phyloP scores from a whole-genome alignment of 2,113 vertebrate species.

The Tor tambroides region DNA sequence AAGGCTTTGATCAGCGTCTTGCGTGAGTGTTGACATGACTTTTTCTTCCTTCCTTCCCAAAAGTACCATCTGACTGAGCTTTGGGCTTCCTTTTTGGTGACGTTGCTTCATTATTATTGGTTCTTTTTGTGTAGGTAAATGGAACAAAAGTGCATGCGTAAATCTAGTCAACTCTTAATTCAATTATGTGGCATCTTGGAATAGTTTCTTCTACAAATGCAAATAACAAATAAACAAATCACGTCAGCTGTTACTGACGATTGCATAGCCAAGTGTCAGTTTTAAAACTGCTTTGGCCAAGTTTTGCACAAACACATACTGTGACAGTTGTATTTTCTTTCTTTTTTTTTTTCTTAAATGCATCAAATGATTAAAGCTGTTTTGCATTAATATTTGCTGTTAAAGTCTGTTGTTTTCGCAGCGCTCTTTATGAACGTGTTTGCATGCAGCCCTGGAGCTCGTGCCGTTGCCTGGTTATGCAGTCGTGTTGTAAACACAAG shows the following conservation, averaged over 20 bases:
- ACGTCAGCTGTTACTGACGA: not conserved
- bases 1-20: slow-evolving; percentile 1
- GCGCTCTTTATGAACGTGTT: slow-evolving; percentile 65
- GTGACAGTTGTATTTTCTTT: not conserved
- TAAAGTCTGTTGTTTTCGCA: slow-evolving; percentile 59
- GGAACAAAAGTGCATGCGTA: not conserved
- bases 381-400: too few relatives aligned
- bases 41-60: not conserved
- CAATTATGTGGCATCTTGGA: not conserved
- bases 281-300: not conserved
- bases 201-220: slow-evolving; percentile 44
- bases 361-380: too few relatives aligned
- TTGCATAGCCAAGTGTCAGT: not conserved
- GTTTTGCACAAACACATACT: not conserved
- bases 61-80: not conserved
- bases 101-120: not conserved
- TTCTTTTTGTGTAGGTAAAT: not conserved
- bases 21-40: slow-evolving; percentile 1
- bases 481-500: slow-evolving; percentile 61
- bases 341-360: too few relatives aligned
- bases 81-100: not conserved
- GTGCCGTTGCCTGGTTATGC: slow-evolving; percentile 70
- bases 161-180: not conserved
- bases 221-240: not conserved
- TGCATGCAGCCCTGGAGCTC: slow-evolving; percentile 58